Evolutionary conservation across 2,113 vertebrate species (phyloP), one percentile per base, ranked within the genome.

Genomic region (Cettia cetti): DNA sequence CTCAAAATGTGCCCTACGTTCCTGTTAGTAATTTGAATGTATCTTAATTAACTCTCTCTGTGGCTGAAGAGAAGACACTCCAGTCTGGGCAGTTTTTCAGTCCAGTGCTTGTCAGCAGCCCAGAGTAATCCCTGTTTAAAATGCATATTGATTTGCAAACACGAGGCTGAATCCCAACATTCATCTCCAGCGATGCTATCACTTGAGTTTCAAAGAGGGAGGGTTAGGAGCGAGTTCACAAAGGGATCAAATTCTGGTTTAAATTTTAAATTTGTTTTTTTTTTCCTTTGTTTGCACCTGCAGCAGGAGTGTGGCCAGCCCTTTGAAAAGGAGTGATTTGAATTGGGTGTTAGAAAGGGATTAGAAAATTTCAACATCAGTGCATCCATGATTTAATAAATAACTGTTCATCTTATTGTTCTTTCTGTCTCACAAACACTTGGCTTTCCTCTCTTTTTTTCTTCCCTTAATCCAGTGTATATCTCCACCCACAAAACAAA

Each of bases 71-170:
- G 85, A 60, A 96, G 85, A 60, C 59, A 35, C 88, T 88, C 92
- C 93, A 92, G 80, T 92, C 90, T 63, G 90, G 83, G 92, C 47
- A 74, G 76, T 59, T 92, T 93, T 89, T 93, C 76, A 95, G 86
- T 68, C 79, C 72, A 33, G 71, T 28, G 49, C 79, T 83, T 47
- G 56, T 95, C 93, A 92, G 82, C 88, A 96, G 56, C 72, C 17
- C n/a, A n/a, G 77, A 75, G 24, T 78, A 94, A 86, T 84, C 90
- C 88, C 77, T 71, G 24, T 64, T 96, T 94, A 80, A 85, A 90
- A 94, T 79, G 65, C 65, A 61, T 74, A 89, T 86, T 60, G 76
- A 71, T 92, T 86, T 81, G 71, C 76, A 82, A 97, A 82, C 90
- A 44, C 72, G 70, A 63, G 87, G 30, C n/a, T 42, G 64, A 63